Base-by-base conservation (phyloP, 2,797 vertebrate species). In the Pyrocephalus nanus region DNA sequence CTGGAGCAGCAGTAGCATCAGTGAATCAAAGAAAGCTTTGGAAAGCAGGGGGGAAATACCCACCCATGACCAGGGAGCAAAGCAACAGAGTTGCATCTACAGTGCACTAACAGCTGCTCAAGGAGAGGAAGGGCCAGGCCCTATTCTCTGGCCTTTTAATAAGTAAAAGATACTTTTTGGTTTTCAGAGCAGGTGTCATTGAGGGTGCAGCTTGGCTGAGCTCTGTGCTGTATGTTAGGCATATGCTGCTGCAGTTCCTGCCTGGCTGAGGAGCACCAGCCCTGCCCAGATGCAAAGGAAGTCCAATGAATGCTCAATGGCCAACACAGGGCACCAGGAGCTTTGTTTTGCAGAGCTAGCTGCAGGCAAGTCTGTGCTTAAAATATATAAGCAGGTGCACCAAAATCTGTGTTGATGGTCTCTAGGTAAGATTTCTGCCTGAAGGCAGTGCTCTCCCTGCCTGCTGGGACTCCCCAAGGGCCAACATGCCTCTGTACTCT, bases 221-320 rank as follows among this genome's bases (percentile, higher is more conserved):
- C 29, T 70, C 34, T 36, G 36, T 0, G 0, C 51, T 34, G 3
- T 40, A 8, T 5, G 0, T 64, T 3, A 47, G 10, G 2, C 10
- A 5, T 2, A 0, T 50, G 47, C 8, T 58, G 32, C 53, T 62
- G 40, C 72, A 57, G 70, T 4, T 84, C 26, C 71, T 45, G 51
- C 65, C 47, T 77, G 17, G 32, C 25, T n/a, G 55, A 15, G 1
- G 3, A 29, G 34, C 40, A 23, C 15, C 57, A 54, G 34, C 70
- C 30, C 48, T 71, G 48, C 50, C 48, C 27, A 45, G 53, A 11
- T 15, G 42, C 21, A 40, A 13, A 40, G 29, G 36, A 38, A 42
- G 12, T 36, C 3, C 1, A 22, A 3, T 1, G 3, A 26, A 36
- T 9, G n/a, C 13, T n/a, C 67, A 1, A 15, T 2, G 3, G 23